Evolutionary conservation across 2,888 invertebrate genomes (phyloP).

Genomic region (Chrysolina americana): DNA sequence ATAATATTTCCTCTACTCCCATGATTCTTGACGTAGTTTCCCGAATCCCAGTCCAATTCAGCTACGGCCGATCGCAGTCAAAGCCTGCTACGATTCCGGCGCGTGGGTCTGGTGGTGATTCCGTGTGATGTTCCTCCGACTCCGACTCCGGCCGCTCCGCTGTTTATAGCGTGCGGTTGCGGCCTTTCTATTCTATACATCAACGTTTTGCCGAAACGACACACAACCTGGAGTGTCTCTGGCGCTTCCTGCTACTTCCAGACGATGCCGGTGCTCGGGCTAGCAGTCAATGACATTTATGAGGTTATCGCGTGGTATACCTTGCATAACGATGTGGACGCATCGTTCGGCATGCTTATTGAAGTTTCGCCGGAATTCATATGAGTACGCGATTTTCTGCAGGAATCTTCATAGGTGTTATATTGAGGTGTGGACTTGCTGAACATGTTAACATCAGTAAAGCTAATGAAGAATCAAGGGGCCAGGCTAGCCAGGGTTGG

Average conservation of each 20-base stretch:
- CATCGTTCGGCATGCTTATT: constrained; percentile 4
- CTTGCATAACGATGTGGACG: constrained; percentile 13
- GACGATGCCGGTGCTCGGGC: constrained; percentile 27
- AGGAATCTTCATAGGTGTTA: neutral
- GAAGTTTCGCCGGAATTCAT: neutral
- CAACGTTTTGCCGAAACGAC: constrained; percentile 34
- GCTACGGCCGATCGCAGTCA: neutral
- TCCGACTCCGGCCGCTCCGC: constrained; percentile 14
- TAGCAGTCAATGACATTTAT: constrained; percentile 35
- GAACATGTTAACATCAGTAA: neutral
- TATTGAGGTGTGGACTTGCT: neutral
- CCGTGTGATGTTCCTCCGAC: constrained; percentile 28
- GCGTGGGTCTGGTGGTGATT: constrained; percentile 30
- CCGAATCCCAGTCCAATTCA: neutral
- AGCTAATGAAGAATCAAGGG: neutral
- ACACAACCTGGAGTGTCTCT: constrained; percentile 38
- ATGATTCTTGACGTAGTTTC: too few relatives aligned
- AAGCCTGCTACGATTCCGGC: constrained; percentile 2
- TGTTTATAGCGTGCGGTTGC: constrained; percentile 31
- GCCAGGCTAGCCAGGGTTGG: too few relatives aligned
- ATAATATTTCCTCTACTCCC: too few relatives aligned
- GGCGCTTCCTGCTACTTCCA: constrained; percentile 35
- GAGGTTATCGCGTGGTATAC: constrained; percentile 21
- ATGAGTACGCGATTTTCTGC: neutral
- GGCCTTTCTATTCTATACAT: constrained; percentile 27